Evolutionary conservation across 2,113 vertebrate genomes (phyloP), one percentile per base, ranked within the genome.

Genomic region (Actinemys pallida): DNA sequence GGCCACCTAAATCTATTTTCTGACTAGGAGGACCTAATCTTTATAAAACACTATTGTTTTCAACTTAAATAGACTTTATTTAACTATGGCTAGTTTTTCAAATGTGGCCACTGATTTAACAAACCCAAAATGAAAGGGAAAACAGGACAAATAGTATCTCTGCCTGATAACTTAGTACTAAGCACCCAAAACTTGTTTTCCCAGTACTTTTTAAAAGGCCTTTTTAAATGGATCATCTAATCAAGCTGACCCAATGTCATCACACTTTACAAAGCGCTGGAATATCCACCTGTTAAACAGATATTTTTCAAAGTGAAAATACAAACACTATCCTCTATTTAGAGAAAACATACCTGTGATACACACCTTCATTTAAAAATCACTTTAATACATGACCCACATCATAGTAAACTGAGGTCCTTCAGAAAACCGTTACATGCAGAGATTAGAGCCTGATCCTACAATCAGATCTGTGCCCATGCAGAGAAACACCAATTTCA

Each of bases 301-400:
- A 35, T 62, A 62, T 62, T 62, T 62, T 62, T 62, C 29, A 88
- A 96, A 82, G 81, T 91, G 72, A 93, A 97, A 42, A 80, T 47
- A 59, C 25, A 59, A 14, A 52, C 93, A n/a, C 0, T 1, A 90
- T 35, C 10, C 39, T 93, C 24, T 90, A 62, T 72, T 92, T 91
- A 89, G 56, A 96, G 62, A 93, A 96, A 96, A 57, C 53, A 89
- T 92, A 88, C 81, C 94, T 96, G 90, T 76, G 56, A 65, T 95
- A 89, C 94, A 92, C 17, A 47, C 19, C 82, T 86, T 94, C 95
- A 85, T 96, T 96, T 95, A 86, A 95, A 97, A 92, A 96, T 90
- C 83, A 84, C 90, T 95, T 94, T 86, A 92, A 86, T 89, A 92
- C 94, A 89, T 17, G 87, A 94, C 62, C 92, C 93, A 81, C 93